These are phyloP conservation scores for Apoderus coryli DNA, from an alignment of 2,888 invertebrate species.

Conservation along the genomic window DNA sequence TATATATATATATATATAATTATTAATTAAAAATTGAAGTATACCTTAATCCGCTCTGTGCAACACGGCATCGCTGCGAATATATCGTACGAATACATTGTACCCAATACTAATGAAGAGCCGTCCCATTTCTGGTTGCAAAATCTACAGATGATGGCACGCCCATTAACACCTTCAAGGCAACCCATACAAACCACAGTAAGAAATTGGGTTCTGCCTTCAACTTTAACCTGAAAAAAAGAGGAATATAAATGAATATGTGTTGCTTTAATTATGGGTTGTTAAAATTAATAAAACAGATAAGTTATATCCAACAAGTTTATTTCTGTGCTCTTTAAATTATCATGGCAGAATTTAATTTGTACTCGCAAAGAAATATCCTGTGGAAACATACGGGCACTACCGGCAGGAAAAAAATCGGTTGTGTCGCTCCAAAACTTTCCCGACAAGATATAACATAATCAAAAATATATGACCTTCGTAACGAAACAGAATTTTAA, in stretches of 20 bases:
- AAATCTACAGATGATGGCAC: conserved; percentile 68
- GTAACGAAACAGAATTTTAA: too few species aligned
- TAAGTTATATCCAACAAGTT: too few species aligned
- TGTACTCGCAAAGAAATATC: too few species aligned
- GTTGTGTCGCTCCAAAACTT: too few species aligned
- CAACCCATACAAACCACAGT: conserved; percentile 92
- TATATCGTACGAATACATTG: conserved; percentile 97
- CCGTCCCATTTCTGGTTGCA: conserved; percentile 87
- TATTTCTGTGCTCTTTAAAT: too few species aligned
- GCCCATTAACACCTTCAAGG: conserved; percentile 67
- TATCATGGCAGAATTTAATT: too few species aligned
- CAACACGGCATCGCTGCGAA: conserved; percentile 97
- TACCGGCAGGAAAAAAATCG: too few species aligned
- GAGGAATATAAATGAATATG: conserved; percentile 2
- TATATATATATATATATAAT: too few species aligned
- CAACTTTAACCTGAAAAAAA: conserved; percentile 68
- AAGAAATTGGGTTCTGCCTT: conserved; percentile 78
- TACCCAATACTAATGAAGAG: conserved; percentile 82
- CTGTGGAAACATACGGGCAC: too few species aligned
- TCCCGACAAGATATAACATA: too few species aligned
- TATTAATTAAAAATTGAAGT: conserved; percentile 17
- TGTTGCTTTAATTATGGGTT: too few species aligned
- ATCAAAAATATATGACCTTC: too few species aligned
- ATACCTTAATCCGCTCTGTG: conserved; percentile 77
- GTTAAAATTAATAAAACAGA: conserved; percentile 1